Conservation (phyloP, 2,888 invertebrate genomes). For the Lymantria monacha region DNA sequence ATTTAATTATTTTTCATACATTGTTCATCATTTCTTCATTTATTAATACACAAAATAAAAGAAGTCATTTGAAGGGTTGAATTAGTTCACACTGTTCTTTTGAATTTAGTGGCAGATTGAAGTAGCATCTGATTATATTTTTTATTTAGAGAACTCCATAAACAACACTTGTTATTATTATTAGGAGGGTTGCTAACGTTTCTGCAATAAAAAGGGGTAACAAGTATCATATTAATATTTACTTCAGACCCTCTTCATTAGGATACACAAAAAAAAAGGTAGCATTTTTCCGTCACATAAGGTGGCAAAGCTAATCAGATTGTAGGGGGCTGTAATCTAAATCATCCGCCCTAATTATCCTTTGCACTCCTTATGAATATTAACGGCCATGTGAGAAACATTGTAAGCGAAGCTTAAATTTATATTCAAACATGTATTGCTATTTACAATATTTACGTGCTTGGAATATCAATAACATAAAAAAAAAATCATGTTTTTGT, state of each 20-base stretch:
- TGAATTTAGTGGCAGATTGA: too few relatives aligned
- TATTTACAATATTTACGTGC: background rate
- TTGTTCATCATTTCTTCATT: too few relatives aligned
- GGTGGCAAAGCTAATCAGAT: constrained; percentile 29
- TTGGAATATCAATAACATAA: background rate
- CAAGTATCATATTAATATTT: background rate
- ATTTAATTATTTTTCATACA: too few relatives aligned
- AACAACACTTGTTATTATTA: too few relatives aligned
- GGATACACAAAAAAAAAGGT: background rate
- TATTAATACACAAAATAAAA: too few relatives aligned
- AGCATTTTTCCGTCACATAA: background rate
- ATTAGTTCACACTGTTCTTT: too few relatives aligned
- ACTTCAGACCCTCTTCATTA: background rate
- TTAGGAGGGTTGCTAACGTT: too few relatives aligned
- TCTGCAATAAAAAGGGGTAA: too few relatives aligned
- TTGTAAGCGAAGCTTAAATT: constrained; percentile 22
- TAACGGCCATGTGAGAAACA: constrained; percentile 12
- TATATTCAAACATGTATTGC: constrained; percentile 1
- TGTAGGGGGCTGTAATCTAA: constrained; percentile 34
- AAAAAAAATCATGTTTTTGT: too few relatives aligned
- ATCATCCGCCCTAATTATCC: constrained; percentile 32
- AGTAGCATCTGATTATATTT: too few relatives aligned
- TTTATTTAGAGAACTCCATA: too few relatives aligned
- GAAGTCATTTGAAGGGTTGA: too few relatives aligned
- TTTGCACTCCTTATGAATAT: constrained; percentile 34